Percentiles rank a stretch among this genome's conserved stretches.
Conservation (phyloP, 2,797 vertebrate species). For the Falco novaeseelandiae region DNA sequence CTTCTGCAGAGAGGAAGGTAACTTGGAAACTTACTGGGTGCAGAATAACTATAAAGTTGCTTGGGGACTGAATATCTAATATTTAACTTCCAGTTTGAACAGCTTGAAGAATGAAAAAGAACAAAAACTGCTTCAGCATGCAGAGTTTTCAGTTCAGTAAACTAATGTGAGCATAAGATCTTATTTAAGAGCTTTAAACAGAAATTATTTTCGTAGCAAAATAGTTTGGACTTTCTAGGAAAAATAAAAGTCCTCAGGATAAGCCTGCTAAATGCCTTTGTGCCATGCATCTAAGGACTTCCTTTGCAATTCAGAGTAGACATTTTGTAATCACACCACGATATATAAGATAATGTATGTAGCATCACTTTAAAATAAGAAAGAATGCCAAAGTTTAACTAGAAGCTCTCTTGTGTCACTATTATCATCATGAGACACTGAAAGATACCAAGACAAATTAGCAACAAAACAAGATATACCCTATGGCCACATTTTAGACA, state of each 20-base stretch:
- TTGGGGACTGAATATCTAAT: background rate
- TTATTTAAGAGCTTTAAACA: background rate
- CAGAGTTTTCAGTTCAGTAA: background rate
- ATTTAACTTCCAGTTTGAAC: background rate
- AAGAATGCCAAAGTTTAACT: background rate
- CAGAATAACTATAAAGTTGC: background rate
- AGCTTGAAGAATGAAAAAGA: background rate
- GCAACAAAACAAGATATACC: constrained; percentile 76
- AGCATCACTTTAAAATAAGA: background rate
- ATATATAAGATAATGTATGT: background rate
- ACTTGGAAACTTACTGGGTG: background rate
- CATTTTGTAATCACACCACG: background rate
- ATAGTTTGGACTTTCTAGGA: background rate
- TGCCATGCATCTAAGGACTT: background rate
- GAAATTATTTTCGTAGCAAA: background rate
- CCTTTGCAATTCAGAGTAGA: background rate
- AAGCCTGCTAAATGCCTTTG: constrained; percentile 21
- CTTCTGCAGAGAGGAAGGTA: background rate
- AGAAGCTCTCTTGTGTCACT: background rate
- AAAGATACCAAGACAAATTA: background rate
- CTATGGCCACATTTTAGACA: constrained; percentile 95
- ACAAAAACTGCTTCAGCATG: background rate
- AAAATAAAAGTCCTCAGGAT: background rate
- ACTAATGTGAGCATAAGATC: background rate
- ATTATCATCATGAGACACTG: background rate